These are phyloP conservation scores for Nomada flava DNA, from an alignment of 2,888 invertebrate genomes.

Conservation along the genomic window DNA sequence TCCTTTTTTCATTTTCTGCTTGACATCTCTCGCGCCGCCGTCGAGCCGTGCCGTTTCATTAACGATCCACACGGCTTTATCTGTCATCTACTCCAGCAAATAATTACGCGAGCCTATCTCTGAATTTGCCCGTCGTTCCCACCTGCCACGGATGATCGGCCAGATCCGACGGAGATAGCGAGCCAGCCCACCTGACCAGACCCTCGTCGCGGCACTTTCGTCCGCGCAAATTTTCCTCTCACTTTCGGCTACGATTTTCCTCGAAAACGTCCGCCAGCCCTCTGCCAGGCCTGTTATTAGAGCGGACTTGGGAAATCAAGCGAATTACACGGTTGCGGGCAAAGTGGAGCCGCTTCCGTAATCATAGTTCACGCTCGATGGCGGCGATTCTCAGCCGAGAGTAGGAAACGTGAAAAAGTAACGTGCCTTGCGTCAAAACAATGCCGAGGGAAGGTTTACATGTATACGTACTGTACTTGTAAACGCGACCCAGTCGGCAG, in stretches of 20 bases:
- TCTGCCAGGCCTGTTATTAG: too few species aligned
- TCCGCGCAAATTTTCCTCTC: neutral
- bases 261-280: too few species aligned
- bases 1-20: neutral
- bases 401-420: constrained; percentile 30
- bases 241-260: neutral
- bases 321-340: too few species aligned
- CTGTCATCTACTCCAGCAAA: neutral
- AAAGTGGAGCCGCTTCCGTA: too few species aligned
- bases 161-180: constrained; percentile 5
- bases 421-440: constrained; percentile 69
- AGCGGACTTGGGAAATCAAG: too few species aligned
- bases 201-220: neutral
- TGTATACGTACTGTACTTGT: constrained; percentile 21
- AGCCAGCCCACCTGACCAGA: constrained; percentile 12
- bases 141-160: constrained; percentile 12
- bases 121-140: constrained; percentile 20
- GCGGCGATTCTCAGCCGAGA: constrained; percentile 10
- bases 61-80: constrained; percentile 12
- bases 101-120: constrained; percentile 15
- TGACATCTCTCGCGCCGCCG: neutral
- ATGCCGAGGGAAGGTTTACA: constrained; percentile 39
- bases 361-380: neutral
- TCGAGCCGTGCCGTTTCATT: neutral
- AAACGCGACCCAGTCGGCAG: constrained; percentile 49